Base-by-base conservation (phyloP, 2,888 invertebrate species). In the Psylliodes chrysocephalus region DNA sequence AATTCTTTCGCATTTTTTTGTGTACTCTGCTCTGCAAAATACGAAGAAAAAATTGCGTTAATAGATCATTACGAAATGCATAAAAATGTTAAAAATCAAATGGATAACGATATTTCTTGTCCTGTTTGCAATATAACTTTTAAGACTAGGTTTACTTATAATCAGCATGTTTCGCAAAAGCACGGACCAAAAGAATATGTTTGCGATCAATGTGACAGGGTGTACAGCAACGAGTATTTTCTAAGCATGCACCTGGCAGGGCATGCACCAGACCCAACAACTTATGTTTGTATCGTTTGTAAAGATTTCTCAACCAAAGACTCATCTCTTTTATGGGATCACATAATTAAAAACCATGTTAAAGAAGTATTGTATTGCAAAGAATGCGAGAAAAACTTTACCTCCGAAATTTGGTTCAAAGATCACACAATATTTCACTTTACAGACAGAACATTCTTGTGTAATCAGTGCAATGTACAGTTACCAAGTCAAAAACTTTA, bases 381-480 rank as follows among this genome's bases (percentile, higher is more conserved):
- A 52, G 82, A 83, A 6, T 86, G 86, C 71, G 82, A 83, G 67
- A 85, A 85, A 74, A 83, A 84, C 15, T 86, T 86, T 64, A 83
- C 83, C 78, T 83, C 84, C 68, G 80, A 82, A 54, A 83, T 83
- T 30, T 85, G 85, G 80, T 85, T 84, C 57, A 80, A 83, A 70
- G 85, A 86, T 55, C 87, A 87, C 78, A 84, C 84, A 71, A 86
- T 86, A 73, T 85, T 84, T 14, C 85, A 86, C 35, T 10, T 53
- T 7, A 12, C 8, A 3, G 18, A 44, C 8, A 15, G 3, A 15
- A 52, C 1, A n/a, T 52, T 12, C 30, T 30, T 14, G 6, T 28
- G 25, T 22, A n/a, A 10, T 14, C 6, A 10, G 8, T 51, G 28
- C 28, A 7, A 28, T 3, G n/a, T 51, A 14, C n/a, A 12, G 3